A percentile compares a stretch with the other conserved stretches of the same genome.
These are phyloP conservation scores for Clarias platycephalus DNA, from an alignment of 2,797 vertebrate species.

Conservation along the genomic window DNA sequence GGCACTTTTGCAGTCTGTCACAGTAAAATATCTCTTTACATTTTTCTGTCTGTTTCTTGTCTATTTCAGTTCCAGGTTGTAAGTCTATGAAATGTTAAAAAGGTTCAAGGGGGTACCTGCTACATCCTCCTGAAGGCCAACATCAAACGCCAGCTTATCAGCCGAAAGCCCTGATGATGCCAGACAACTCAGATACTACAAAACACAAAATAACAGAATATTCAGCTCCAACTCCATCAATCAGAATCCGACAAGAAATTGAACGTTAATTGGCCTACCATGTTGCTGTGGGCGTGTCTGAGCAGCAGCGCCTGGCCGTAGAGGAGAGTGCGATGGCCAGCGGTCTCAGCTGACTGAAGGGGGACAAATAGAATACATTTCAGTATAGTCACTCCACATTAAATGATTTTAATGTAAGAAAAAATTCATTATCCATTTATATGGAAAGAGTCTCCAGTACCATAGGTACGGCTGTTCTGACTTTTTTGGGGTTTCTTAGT, in stretches of 20 bases:
- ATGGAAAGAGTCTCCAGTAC: not conserved
- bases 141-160: slow-evolving; percentile 93
- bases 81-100: not conserved
- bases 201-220: slow-evolving; percentile 24
- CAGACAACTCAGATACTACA: slow-evolving; percentile 89
- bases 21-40: too few species aligned
- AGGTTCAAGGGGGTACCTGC: slow-evolving; percentile 71
- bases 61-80: not conserved
- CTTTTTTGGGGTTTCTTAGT: not conserved
- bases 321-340: slow-evolving; percentile 85
- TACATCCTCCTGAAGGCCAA: slow-evolving; percentile 87
- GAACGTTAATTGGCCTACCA: slow-evolving; percentile 69
- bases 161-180: slow-evolving; percentile 86
- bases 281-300: slow-evolving; percentile 87
- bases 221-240: not conserved
- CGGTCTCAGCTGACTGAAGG: slow-evolving; percentile 79
- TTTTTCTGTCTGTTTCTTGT: too few species aligned
- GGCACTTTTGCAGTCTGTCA: too few species aligned
- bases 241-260: not conserved
- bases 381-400: not conserved
- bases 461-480: not conserved
- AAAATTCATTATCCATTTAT: not conserved
- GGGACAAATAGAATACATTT: not conserved
- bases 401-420: not conserved
- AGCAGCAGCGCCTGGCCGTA: slow-evolving; percentile 92